Evolutionary conservation across 2,888 invertebrate species (phyloP).

Genomic region (Gisinianus flammeolus): DNA sequence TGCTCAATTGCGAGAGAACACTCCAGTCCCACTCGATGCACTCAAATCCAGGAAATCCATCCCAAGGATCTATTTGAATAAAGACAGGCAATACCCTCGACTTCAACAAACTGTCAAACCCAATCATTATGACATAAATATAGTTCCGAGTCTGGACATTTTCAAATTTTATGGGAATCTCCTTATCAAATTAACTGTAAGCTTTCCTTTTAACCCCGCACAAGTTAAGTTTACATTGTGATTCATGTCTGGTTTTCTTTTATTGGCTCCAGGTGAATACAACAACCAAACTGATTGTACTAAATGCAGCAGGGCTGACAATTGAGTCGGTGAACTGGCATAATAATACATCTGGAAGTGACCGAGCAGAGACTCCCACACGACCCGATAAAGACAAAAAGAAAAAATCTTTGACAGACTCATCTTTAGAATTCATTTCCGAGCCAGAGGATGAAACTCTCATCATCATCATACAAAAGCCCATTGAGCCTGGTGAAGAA

Average conservation of each 20-base stretch:
- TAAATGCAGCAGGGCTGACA: background rate
- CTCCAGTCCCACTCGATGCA: background rate
- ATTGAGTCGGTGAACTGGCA: slow-evolving; percentile 8
- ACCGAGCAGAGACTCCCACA: background rate
- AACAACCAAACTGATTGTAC: background rate
- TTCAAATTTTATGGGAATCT: slow-evolving; percentile 15
- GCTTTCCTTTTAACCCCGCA: background rate
- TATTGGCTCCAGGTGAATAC: background rate
- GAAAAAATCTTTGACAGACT: background rate
- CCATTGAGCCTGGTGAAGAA: background rate
- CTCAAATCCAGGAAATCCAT: slow-evolving; percentile 6
- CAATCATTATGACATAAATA: background rate
- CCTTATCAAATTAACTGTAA: slow-evolving; percentile 13
- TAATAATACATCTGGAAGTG: background rate
- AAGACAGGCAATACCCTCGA: background rate
- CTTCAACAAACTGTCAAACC: slow-evolving; percentile 13
- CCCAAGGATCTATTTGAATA: background rate
- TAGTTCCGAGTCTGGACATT: slow-evolving; percentile 15
- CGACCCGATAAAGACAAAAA: background rate
- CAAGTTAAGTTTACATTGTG: background rate
- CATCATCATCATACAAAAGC: background rate
- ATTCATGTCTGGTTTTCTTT: background rate
- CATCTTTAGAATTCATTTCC: slow-evolving; percentile 11
- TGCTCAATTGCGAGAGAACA: background rate
- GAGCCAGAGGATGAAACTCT: background rate